A percentile compares a stretch with the other conserved stretches of the same genome.
These are phyloP conservation scores for Microcebus murinus DNA, from an alignment of 2,113 vertebrate genomes.

Conservation along the genomic window DNA sequence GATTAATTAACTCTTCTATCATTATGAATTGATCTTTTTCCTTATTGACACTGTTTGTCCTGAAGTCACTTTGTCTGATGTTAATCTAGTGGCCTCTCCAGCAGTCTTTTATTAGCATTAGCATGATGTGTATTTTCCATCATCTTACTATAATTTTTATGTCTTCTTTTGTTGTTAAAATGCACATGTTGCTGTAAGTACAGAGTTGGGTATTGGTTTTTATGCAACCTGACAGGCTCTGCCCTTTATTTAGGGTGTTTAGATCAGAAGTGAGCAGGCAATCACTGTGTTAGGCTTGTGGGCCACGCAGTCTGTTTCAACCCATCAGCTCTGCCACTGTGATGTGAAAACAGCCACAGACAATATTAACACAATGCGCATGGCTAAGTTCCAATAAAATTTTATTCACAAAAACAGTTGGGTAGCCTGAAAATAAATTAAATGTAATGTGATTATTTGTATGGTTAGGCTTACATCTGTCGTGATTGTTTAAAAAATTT, in stretches of 20 bases:
- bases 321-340: background rate
- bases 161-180: background rate
- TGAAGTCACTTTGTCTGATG: too few relatives aligned
- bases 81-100: too few relatives aligned
- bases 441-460: background rate
- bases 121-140: background rate
- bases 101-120: too few relatives aligned
- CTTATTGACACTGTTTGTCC: too few relatives aligned
- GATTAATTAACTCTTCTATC: too few relatives aligned
- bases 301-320: too few relatives aligned
- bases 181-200: background rate
- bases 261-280: background rate
- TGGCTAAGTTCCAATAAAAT: background rate
- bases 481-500: background rate
- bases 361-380: too few relatives aligned
- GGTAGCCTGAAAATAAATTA: background rate
- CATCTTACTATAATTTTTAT: background rate
- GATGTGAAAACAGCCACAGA: background rate
- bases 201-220: background rate
- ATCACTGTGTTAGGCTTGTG: background rate
- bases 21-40: too few relatives aligned
- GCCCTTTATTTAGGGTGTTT: background rate
- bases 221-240: background rate
- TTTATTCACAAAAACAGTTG: background rate
- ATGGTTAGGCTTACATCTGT: background rate